phyloP scores from a whole-genome alignment of 2,797 vertebrate species.

The Gallinago nigripennis region DNA sequence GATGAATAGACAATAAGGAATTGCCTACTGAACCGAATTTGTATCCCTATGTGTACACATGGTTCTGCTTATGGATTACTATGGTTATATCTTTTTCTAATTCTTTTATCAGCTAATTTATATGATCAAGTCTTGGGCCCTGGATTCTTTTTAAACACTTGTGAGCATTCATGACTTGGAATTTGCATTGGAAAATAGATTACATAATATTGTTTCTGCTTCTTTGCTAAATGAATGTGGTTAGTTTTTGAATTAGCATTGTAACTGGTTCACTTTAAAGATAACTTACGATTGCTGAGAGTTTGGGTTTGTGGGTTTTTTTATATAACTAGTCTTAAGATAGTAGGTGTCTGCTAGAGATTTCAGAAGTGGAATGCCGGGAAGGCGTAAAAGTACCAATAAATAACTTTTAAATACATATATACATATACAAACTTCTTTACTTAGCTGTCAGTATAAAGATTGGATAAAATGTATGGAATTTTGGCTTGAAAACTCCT shows the following conservation, averaged over 20 bases:
- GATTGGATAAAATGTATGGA: slow-evolving; percentile 49
- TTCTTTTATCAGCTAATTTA: slow-evolving; percentile 1
- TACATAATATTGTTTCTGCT: neutral
- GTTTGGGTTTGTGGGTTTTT: neutral
- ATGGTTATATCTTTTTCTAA: neutral
- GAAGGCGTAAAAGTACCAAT: slow-evolving; percentile 5
- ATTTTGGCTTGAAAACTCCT: slow-evolving; percentile 55
- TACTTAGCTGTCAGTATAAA: slow-evolving; percentile 22
- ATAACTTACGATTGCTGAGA: neutral
- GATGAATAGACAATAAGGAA: neutral
- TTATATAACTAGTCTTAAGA: neutral
- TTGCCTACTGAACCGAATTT: neutral
- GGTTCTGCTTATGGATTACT: slow-evolving; percentile 1
- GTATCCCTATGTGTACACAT: neutral
- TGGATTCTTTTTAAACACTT: neutral
- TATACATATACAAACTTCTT: neutral
- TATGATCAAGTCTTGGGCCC: neutral
- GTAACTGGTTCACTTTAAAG: neutral
- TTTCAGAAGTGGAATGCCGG: slow-evolving; percentile 22
- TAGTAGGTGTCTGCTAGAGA: neutral
- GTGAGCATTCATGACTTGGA: neutral
- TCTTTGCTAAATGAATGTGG: neutral
- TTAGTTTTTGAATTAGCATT: neutral
- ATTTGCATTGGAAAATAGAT: neutral
- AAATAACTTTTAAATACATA: slow-evolving; percentile 22